Percentiles rank a stretch among this genome's conserved stretches.
Conservation (phyloP, 2,113 vertebrate genomes). For the Furnarius figulus region DNA sequence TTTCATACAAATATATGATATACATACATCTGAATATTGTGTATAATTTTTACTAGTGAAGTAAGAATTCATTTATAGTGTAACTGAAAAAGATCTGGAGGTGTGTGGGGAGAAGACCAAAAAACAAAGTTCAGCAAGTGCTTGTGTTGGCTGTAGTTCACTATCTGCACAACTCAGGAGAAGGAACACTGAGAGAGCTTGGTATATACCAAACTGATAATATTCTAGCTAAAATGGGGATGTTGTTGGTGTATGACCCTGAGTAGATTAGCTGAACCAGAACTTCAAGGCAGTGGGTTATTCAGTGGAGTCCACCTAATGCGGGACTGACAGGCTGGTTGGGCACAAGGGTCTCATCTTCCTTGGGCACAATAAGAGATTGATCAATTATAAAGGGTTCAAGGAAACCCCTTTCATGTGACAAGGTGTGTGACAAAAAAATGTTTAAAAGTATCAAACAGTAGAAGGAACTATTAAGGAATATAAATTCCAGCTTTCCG, state of each 20-base stretch:
- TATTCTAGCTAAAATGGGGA: neutral
- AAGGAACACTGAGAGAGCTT: neutral
- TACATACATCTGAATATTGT: neutral
- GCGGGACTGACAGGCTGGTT: neutral
- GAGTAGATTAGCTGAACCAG: neutral
- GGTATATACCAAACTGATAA: neutral
- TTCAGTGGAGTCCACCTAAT: neutral
- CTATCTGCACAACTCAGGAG: neutral
- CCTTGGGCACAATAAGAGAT: neutral
- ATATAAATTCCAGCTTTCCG: neutral
- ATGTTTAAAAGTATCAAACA: neutral
- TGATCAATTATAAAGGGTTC: neutral
- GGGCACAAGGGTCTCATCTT: neutral
- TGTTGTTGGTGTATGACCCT: neutral
- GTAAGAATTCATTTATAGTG: too few relatives aligned
- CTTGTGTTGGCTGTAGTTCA: neutral
- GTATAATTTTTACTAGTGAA: neutral
- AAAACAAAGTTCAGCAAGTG: neutral
- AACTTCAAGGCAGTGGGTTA: neutral
- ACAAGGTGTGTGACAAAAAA: neutral
- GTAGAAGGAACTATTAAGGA: neutral
- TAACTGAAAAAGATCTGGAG: neutral
- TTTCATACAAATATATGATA: neutral
- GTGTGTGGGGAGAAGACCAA: neutral
- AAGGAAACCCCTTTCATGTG: neutral